Conservation (phyloP, 2,113 vertebrate genomes). For the Hystrix cristata region DNA sequence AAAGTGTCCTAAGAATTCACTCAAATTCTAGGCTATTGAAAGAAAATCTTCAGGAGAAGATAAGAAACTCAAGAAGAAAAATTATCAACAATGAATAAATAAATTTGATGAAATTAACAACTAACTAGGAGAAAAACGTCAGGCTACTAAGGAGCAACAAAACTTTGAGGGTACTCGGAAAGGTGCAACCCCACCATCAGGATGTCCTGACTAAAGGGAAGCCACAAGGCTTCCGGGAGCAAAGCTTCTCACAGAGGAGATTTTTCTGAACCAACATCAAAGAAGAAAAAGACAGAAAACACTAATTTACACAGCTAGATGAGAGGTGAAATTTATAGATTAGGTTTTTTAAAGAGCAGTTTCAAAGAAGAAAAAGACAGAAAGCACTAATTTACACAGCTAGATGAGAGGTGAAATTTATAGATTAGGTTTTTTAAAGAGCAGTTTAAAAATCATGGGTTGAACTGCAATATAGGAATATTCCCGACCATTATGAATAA, state of each 20-base stretch:
- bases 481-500: neutral
- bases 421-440: neutral
- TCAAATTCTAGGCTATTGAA: neutral
- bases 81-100: neutral
- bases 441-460: neutral
- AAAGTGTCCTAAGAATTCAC: neutral
- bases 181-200: neutral
- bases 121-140: neutral
- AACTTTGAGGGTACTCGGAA: neutral
- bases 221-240: neutral
- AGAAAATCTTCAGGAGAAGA: neutral
- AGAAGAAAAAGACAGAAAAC: neutral
- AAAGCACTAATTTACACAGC: neutral
- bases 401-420: neutral
- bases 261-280: neutral
- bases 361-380: neutral
- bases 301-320: neutral
- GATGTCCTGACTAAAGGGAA: neutral
- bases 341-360: too few species aligned
- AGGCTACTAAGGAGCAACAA: neutral
- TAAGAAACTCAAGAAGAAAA: neutral
- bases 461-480: neutral
- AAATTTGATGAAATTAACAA: neutral
- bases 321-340: neutral
- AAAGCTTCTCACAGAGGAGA: neutral